A percentile compares a stretch with the other conserved stretches of the same genome.
These are phyloP conservation scores for Hyles lineata DNA, from an alignment of 2,888 invertebrate species.

Conservation along the genomic window DNA sequence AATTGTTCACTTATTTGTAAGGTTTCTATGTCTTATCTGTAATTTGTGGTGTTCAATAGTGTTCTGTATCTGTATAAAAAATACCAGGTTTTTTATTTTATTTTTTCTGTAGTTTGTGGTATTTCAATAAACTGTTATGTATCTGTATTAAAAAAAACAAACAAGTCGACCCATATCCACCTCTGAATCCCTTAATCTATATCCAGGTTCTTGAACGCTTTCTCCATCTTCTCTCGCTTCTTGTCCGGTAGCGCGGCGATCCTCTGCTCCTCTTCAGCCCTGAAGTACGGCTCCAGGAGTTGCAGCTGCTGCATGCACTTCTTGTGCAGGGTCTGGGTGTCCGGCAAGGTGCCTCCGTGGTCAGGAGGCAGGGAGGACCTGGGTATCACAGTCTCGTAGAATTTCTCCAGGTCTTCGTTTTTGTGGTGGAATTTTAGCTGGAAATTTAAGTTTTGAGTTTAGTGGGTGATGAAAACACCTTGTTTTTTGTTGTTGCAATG, in stretches of 20 bases:
- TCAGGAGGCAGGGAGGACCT: constrained; percentile 85
- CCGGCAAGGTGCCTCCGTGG: constrained; percentile 85
- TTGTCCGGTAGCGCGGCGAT: constrained; percentile 71
- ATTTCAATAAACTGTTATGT: no score
- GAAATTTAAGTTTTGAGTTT: neutral
- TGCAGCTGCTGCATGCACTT: constrained; percentile 71
- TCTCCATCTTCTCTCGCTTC: constrained; percentile 83
- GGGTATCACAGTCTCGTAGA: constrained; percentile 83
- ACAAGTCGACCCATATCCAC: neutral
- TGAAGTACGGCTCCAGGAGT: constrained; percentile 68
- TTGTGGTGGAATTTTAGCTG: constrained; percentile 87
- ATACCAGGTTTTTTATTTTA: no score
- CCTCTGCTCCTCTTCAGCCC: constrained; percentile 74
- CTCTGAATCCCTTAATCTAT: constrained; percentile 82
- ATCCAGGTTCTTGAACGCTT: constrained; percentile 89
- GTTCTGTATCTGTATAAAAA: no score
- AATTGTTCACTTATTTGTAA: no score
- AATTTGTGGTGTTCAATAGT: no score
- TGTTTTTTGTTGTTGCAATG: no score
- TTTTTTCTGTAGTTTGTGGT: no score
- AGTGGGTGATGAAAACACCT: neutral
- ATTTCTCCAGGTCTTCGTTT: constrained; percentile 81
- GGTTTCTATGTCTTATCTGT: no score
- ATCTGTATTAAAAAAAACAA: no score
- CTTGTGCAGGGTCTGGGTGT: constrained; percentile 74